These are phyloP conservation scores for Ploceus nigricollis DNA, from an alignment of 2,113 vertebrate species.

Conservation along the genomic window DNA sequence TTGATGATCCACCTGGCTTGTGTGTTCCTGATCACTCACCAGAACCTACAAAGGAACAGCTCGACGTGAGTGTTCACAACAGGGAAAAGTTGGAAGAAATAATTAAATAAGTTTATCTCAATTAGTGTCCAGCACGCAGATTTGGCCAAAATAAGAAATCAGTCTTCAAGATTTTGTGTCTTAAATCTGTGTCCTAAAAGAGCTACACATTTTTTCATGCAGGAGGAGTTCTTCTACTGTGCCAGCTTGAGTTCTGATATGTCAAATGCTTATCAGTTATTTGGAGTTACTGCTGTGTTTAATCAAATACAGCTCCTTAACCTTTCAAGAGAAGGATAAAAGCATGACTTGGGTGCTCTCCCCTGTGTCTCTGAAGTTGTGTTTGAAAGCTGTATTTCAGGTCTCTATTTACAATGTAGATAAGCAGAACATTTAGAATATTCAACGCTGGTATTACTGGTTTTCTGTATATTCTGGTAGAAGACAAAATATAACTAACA, in stretches of 20 bases:
- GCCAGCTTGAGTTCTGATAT: background rate
- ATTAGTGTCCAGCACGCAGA: background rate
- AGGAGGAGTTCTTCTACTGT: background rate
- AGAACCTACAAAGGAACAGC: slow-evolving; percentile 90
- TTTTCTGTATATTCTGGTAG: background rate
- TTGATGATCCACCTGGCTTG: slow-evolving; percentile 89
- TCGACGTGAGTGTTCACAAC: slow-evolving; percentile 81
- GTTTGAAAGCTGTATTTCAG: background rate
- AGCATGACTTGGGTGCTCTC: background rate
- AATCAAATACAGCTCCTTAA: background rate
- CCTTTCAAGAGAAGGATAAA: background rate
- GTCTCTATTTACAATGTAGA: background rate
- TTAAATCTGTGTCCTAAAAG: background rate
- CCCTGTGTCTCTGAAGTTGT: background rate
- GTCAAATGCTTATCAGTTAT: background rate
- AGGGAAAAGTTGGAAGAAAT: background rate
- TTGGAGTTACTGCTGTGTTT: background rate
- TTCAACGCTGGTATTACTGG: background rate
- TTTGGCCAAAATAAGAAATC: background rate
- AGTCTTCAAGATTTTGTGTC: background rate
- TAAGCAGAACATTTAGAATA: background rate
- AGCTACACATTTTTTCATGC: background rate
- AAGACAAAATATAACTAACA: background rate
- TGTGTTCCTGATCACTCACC: slow-evolving; percentile 89
- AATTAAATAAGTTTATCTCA: background rate